Conservation (phyloP, 2,113 vertebrate species). For the Dasyornis broadbenti region DNA sequence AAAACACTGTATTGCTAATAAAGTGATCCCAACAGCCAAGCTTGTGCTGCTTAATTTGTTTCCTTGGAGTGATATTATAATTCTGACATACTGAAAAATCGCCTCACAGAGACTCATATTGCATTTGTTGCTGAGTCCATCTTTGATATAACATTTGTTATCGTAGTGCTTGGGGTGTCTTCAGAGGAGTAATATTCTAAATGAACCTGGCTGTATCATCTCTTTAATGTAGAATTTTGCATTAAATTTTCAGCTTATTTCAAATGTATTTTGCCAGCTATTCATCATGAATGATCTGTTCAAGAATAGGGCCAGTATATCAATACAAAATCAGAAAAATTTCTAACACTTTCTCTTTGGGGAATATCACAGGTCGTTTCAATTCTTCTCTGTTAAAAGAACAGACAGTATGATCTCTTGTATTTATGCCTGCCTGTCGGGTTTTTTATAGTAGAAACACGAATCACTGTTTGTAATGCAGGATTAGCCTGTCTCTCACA, state of each 20-base stretch:
- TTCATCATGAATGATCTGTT: neutral
- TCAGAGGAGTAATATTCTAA: constrained; percentile 55
- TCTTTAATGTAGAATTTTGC: neutral
- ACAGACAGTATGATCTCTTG: neutral
- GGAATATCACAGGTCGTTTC: neutral
- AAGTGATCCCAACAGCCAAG: constrained; percentile 23
- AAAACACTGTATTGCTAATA: constrained; percentile 29
- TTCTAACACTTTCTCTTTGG: neutral
- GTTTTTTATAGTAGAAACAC: constrained; percentile 4
- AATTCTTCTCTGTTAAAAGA: neutral
- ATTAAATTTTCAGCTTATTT: constrained; percentile 19
- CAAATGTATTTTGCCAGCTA: neutral
- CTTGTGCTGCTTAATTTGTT: constrained; percentile 62
- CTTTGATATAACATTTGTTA: constrained; percentile 50
- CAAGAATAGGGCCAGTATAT: neutral
- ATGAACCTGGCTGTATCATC: constrained; percentile 48
- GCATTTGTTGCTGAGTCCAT: constrained; percentile 26
- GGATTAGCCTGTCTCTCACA: constrained; percentile 20
- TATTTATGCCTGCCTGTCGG: constrained; percentile 8
- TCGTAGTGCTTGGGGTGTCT: constrained; percentile 16
- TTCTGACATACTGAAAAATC: constrained; percentile 63
- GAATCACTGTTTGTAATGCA: neutral
- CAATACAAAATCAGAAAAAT: constrained; percentile 1
- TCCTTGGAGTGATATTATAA: constrained; percentile 44
- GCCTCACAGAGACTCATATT: constrained; percentile 21